Evolutionary conservation across 1,140 invertebrate genomes (phyloP).

Genomic region (Tyrophagus putrescentiae): DNA sequence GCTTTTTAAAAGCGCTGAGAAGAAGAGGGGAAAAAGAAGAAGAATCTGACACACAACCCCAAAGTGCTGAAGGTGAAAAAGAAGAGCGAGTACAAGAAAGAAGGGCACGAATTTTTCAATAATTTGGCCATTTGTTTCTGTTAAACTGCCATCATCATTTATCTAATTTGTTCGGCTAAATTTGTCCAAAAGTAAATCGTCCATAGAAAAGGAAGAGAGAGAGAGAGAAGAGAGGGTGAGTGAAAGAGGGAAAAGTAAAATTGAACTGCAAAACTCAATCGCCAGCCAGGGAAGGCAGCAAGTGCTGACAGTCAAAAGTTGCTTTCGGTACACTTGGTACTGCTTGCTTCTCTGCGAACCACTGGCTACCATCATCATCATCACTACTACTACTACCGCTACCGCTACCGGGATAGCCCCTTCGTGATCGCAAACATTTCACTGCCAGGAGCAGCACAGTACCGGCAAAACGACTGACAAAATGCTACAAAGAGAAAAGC

Average conservation of each 20-base stretch:
- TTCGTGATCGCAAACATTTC: no score
- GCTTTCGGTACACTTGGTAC: not conserved
- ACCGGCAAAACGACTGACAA: no score
- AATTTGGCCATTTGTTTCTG: not conserved
- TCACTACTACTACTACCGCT: not conserved
- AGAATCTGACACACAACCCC: constrained; percentile 3
- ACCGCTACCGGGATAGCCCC: not conserved
- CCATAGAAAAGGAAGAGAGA: constrained; percentile 10
- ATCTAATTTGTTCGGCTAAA: constrained; percentile 13
- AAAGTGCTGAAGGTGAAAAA: no score
- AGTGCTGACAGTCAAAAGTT: not conserved
- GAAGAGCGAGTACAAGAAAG: no score
- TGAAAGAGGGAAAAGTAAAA: constrained; percentile 6
- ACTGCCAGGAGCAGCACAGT: no score
- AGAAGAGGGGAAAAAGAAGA: not conserved
- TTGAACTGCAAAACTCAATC: constrained; percentile 12
- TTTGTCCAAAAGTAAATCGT: constrained; percentile 11
- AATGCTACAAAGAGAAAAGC: no score
- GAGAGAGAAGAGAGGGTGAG: constrained; percentile 18
- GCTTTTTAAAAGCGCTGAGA: no score
- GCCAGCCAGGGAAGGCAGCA: not conserved
- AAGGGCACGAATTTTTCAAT: constrained; percentile 6
- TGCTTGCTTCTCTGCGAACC: no score
- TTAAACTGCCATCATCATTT: constrained; percentile 14
- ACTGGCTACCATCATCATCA: not conserved